Evolutionary conservation across 2,888 invertebrate species (phyloP).

Genomic region (Meganola albula): DNA sequence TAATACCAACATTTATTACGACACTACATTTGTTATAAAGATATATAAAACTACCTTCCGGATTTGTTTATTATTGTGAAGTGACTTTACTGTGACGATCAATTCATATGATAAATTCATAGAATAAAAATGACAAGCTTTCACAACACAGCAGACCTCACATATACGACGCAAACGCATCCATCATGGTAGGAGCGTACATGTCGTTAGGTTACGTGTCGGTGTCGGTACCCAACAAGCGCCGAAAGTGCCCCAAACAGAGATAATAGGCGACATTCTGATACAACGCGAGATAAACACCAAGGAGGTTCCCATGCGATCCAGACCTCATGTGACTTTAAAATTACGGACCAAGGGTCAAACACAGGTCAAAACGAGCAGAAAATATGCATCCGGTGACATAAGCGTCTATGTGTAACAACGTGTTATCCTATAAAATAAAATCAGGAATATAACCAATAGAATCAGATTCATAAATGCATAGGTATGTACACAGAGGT

Average conservation of each 20-base stretch:
- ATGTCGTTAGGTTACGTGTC: constrained; percentile 58
- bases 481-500: constrained; percentile 28
- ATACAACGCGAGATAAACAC: constrained; percentile 70
- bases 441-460: too few species aligned
- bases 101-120: constrained; percentile 19
- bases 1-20: constrained; percentile 45
- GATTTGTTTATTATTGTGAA: constrained; percentile 3
- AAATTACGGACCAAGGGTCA: constrained; percentile 57
- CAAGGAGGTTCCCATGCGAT: constrained; percentile 66
- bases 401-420: too few species aligned
- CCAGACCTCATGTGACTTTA: constrained; percentile 49
- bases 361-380: constrained; percentile 50
- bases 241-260: constrained; percentile 64
- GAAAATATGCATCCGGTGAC: constrained; percentile 36
- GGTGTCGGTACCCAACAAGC: constrained; percentile 63
- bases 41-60: constrained; percentile 14
- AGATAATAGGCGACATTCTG: constrained; percentile 75
- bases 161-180: constrained; percentile 54
- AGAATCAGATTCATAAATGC: too few species aligned
- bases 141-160: constrained; percentile 50
- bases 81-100: too few species aligned
- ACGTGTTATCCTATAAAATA: too few species aligned
- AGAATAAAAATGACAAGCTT: constrained; percentile 34
- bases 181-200: constrained; percentile 68
- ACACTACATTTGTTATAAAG: too few species aligned